phyloP scores from a whole-genome alignment of 2,797 vertebrate genomes.

The Serranus cabrilla region DNA sequence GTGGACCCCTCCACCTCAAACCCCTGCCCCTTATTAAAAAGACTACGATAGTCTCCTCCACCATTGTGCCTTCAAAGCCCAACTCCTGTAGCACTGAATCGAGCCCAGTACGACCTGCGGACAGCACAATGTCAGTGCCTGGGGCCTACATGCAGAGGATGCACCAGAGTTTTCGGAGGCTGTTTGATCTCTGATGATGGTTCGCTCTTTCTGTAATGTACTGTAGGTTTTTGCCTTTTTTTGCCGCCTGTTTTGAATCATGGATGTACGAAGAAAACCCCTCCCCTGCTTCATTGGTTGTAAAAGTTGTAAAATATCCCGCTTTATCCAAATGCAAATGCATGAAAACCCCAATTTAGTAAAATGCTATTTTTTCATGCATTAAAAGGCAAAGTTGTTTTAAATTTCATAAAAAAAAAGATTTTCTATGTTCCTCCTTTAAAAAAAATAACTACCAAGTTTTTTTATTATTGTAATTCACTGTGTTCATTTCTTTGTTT shows the following conservation, averaged over 20 bases:
- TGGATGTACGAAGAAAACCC: conserved; percentile 41
- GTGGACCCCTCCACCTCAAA: conserved; percentile 6
- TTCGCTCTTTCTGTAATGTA: conserved; percentile 46
- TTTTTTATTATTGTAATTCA: conserved; percentile 65
- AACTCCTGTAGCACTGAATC: conserved; percentile 74
- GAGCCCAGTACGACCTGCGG: conserved; percentile 60
- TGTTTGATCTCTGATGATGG: conserved; percentile 44
- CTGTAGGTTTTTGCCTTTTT: conserved; percentile 45
- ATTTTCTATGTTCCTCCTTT: conserved; percentile 54
- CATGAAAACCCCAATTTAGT: conserved; percentile 52
- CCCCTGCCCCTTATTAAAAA: conserved; percentile 42
- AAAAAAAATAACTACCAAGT: conserved; percentile 45
- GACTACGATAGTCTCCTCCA: conserved; percentile 67
- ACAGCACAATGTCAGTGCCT: conserved; percentile 59
- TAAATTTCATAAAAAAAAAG: conserved; percentile 45
- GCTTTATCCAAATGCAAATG: conserved; percentile 53
- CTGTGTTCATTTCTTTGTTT: conserved; percentile 64
- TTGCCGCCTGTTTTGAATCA: conserved; percentile 41
- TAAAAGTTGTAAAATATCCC: conserved; percentile 61
- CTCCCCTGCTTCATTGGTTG: conserved; percentile 39
- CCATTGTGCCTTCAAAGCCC: conserved; percentile 77
- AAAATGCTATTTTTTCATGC: conserved; percentile 17
- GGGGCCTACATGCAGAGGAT: conserved; percentile 58
- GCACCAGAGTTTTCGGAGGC: conserved; percentile 36
- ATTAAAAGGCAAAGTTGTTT: conserved; percentile 39